These are phyloP conservation scores for Achlya flavicornis DNA, from an alignment of 2,888 invertebrate genomes.

Conservation along the genomic window DNA sequence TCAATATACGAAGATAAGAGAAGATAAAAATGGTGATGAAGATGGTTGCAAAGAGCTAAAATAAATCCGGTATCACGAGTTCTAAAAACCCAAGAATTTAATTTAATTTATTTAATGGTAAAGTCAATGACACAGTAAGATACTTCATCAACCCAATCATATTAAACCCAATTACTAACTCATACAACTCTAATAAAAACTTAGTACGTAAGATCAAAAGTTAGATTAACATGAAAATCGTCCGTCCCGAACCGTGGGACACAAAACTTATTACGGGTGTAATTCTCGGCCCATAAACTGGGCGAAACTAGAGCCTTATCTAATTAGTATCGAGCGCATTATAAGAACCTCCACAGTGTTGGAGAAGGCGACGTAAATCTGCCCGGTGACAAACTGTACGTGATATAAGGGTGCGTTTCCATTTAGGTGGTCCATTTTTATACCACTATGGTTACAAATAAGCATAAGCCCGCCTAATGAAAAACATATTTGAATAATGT, in stretches of 20 bases:
- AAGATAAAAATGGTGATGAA: background rate
- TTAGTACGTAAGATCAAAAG: constrained; percentile 48
- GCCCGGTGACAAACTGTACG: constrained; percentile 36
- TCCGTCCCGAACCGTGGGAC: constrained; percentile 40
- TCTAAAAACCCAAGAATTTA: too few relatives aligned
- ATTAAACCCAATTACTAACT: constrained; percentile 20
- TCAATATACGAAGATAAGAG: background rate
- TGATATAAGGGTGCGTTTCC: constrained; percentile 30
- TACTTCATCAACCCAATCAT: constrained; percentile 10
- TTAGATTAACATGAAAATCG: constrained; percentile 58
- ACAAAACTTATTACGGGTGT: constrained; percentile 50
- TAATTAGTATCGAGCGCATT: constrained; percentile 54
- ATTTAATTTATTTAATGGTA: too few relatives aligned
- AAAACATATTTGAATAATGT: too few relatives aligned
- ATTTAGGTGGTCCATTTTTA: too few relatives aligned
- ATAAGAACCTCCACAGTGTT: constrained; percentile 19
- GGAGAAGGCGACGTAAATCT: constrained; percentile 44
- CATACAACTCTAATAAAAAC: constrained; percentile 42
- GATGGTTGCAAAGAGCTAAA: too few relatives aligned
- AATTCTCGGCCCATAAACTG: constrained; percentile 52
- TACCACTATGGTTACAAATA: too few relatives aligned
- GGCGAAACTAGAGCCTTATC: constrained; percentile 47
- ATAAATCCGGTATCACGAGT: too few relatives aligned
- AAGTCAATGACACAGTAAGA: background rate
- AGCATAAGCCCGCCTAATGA: too few relatives aligned